phyloP scores from a whole-genome alignment of 2,113 vertebrate species.

The Rostratula benghalensis region DNA sequence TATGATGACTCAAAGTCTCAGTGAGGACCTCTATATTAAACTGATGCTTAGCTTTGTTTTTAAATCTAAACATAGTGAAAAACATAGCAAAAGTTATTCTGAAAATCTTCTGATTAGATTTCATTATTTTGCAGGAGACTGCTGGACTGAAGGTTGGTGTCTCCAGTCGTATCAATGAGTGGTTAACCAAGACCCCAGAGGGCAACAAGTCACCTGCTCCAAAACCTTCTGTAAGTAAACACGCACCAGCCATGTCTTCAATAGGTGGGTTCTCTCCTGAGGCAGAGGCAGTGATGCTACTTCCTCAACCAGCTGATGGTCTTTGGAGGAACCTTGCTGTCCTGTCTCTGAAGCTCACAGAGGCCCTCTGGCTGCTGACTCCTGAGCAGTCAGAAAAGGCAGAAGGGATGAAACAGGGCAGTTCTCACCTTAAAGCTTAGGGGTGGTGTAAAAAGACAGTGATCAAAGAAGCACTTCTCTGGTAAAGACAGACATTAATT shows the following conservation, averaged over 20 bases:
- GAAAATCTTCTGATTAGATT: neutral
- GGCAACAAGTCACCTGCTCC: slow-evolving; percentile 85
- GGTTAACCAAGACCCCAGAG: slow-evolving; percentile 97
- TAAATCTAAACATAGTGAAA: neutral
- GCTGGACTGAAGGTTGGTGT: slow-evolving; percentile 96
- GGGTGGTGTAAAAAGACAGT: neutral
- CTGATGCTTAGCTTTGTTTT: neutral
- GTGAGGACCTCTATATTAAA: neutral
- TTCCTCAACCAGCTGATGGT: neutral
- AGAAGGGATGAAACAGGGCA: neutral
- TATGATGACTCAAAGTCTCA: neutral
- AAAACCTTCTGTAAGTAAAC: slow-evolving; percentile 87
- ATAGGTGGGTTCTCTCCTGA: neutral
- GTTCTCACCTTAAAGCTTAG: neutral
- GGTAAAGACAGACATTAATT: neutral
- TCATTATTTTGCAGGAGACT: slow-evolving; percentile 84
- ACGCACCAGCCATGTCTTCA: neutral
- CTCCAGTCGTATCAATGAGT: slow-evolving; percentile 96
- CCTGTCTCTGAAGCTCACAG: neutral
- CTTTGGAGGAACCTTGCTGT: neutral
- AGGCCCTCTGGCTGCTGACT: neutral
- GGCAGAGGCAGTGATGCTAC: neutral
- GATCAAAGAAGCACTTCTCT: neutral
- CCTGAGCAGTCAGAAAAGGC: neutral
- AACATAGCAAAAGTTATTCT: neutral